Evolutionary conservation across 2,797 vertebrate genomes (phyloP).

Genomic region (Galago senegalensis): DNA sequence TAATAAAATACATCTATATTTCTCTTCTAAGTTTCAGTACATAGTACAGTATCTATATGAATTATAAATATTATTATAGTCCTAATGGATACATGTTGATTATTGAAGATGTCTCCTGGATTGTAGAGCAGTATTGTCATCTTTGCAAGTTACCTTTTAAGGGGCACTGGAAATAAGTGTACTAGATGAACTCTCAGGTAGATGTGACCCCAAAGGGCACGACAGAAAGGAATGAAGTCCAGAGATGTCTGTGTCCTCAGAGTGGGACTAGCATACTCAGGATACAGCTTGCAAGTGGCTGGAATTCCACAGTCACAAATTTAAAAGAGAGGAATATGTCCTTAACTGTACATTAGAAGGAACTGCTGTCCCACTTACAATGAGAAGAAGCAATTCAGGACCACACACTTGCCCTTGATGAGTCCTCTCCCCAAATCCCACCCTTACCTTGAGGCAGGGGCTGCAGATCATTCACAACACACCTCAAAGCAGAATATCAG

Average conservation of each 20-base stretch:
- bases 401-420: background rate
- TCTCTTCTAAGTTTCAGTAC: background rate
- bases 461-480: background rate
- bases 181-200: background rate
- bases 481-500: background rate
- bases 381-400: background rate
- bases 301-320: background rate
- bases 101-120: background rate
- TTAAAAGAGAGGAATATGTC: background rate
- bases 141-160: background rate
- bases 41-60: background rate
- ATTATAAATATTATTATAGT: background rate
- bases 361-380: background rate
- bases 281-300: background rate
- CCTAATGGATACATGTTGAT: background rate
- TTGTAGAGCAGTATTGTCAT: background rate
- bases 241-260: background rate
- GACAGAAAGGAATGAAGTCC: background rate
- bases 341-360: background rate
- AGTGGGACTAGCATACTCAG: background rate
- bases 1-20: background rate
- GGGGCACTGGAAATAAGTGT: background rate
- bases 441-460: background rate
- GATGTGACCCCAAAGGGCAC: background rate
- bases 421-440: background rate